Conservation (phyloP, 2,113 vertebrate genomes). For the Triplophysa tibetana region DNA sequence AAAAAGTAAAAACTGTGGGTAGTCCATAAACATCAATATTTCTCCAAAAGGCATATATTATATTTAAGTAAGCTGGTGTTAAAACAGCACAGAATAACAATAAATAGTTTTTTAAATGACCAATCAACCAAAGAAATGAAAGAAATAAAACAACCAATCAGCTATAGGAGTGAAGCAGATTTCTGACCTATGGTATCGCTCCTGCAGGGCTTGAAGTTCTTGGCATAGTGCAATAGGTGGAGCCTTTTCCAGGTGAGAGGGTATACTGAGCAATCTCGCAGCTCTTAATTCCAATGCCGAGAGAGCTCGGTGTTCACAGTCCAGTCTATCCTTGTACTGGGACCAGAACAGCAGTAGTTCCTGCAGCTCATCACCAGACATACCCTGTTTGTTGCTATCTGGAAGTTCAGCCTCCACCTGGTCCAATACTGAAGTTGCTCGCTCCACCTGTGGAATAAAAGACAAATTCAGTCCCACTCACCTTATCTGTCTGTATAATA, state of each 20-base stretch:
- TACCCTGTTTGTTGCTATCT: slow-evolving; percentile 65
- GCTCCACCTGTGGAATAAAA: slow-evolving; percentile 77
- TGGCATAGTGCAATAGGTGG: slow-evolving; percentile 69
- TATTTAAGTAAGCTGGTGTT: background rate
- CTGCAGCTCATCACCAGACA: slow-evolving; percentile 75
- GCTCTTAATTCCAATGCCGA: slow-evolving; percentile 79
- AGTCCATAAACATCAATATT: too few species aligned
- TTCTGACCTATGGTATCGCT: slow-evolving; percentile 79
- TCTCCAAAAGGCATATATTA: too few species aligned
- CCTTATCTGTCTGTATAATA: too few species aligned
- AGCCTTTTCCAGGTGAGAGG: slow-evolving; percentile 64
- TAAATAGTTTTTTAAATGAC: background rate
- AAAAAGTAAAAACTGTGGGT: too few species aligned
- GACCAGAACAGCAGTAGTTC: slow-evolving; percentile 73
- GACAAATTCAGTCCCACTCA: background rate
- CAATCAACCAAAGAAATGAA: background rate
- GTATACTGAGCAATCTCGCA: slow-evolving; percentile 69
- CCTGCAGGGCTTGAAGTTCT: slow-evolving; percentile 82
- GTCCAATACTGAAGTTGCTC: slow-evolving; percentile 78
- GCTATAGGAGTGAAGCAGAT: background rate
- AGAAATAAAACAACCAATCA: background rate
- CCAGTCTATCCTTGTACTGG: slow-evolving; percentile 79
- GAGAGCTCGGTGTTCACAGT: slow-evolving; percentile 81
- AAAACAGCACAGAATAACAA: background rate
- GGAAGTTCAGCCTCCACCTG: slow-evolving; percentile 85